A percentile compares a stretch with the other conserved stretches of the same genome.
phyloP scores from a whole-genome alignment of 2,113 vertebrate genomes.

The Euleptes europaea region DNA sequence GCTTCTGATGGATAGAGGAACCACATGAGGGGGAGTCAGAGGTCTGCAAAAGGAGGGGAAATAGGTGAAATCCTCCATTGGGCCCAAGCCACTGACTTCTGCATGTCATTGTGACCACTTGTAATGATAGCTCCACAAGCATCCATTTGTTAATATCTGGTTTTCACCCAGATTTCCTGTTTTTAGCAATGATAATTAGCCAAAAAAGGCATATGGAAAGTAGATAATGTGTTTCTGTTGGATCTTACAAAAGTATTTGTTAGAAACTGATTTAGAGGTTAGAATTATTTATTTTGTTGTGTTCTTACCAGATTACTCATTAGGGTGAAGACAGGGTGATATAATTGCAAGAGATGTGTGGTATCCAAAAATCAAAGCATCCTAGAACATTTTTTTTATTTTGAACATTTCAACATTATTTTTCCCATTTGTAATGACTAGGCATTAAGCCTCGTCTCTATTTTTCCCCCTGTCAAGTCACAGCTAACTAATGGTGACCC shows the following conservation, averaged over 20 bases:
- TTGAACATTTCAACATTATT: background rate
- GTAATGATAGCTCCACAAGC: background rate
- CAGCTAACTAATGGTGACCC: too few species aligned
- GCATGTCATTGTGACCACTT: background rate
- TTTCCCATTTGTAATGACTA: background rate
- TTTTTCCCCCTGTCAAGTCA: background rate
- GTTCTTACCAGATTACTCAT: background rate
- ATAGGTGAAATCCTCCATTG: too few species aligned
- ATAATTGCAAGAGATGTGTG: background rate
- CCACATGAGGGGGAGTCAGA: too few species aligned
- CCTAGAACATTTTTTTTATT: background rate
- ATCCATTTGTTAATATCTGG: background rate
- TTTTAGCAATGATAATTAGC: background rate
- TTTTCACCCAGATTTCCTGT: too few species aligned
- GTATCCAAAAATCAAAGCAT: background rate
- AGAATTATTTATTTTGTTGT: background rate
- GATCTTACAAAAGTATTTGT: background rate
- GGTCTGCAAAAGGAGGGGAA: too few species aligned
- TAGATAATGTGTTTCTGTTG: background rate
- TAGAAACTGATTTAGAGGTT: too few species aligned
- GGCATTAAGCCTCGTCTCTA: background rate
- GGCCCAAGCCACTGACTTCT: background rate
- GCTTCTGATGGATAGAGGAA: too few species aligned
- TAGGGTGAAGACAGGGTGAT: background rate
- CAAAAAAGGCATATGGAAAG: background rate